Conservation (phyloP, 1,140 invertebrate species). For the Globodera ellingtonae region DNA sequence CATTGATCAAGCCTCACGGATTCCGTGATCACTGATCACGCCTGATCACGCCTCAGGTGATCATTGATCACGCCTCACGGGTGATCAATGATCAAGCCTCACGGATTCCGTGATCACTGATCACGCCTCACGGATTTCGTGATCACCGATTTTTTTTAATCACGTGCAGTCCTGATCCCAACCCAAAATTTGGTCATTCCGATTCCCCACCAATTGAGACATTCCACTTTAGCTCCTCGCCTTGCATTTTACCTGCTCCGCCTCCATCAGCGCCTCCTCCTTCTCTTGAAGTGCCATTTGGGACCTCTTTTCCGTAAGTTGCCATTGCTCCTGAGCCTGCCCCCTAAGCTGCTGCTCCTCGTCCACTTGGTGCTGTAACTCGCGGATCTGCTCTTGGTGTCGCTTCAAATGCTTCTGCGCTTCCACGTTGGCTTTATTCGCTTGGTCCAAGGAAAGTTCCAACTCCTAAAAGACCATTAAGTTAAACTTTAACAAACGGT, state of each 20-base stretch:
- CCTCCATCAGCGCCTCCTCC: conserved; percentile 60
- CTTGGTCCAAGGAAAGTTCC: conserved; percentile 95
- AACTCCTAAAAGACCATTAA: conserved; percentile 70
- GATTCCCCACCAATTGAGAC: no score
- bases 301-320: conserved; percentile 67
- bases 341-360: conserved; percentile 64
- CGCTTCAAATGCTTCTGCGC: conserved; percentile 96
- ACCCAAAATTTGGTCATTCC: no score
- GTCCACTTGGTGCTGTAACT: conserved; percentile 74
- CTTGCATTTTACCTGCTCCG: conserved; percentile 39
- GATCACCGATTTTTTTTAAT: no score
- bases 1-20: no score
- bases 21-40: no score
- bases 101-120: no score
- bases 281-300: conserved; percentile 71
- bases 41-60: no score
- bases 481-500: not conserved
- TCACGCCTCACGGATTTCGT: no score
- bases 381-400: conserved; percentile 93
- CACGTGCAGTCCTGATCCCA: no score
- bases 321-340: conserved; percentile 61
- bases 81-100: no score
- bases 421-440: conserved; percentile 95
- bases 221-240: not conserved
- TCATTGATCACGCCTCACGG: no score